A percentile compares a stretch with the other conserved stretches of the same genome.
Conservation (phyloP, 2,113 vertebrate species). For the Corythoichthys haematopterus region DNA sequence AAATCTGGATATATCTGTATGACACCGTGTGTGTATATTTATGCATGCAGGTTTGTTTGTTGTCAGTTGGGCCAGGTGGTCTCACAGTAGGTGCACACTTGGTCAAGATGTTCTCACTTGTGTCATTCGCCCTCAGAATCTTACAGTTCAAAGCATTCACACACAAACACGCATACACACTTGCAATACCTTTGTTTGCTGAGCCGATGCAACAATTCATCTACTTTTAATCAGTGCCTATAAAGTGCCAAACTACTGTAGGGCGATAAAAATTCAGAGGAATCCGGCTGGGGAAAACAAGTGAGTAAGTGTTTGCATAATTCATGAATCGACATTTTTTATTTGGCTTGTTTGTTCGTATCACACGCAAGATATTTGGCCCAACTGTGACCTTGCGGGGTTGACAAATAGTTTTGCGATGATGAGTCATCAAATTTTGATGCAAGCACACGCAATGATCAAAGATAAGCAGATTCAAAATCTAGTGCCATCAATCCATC, state of each 20-base stretch:
- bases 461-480: neutral
- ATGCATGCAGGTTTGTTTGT: conserved; percentile 11
- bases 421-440: neutral
- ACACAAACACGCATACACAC: conserved; percentile 10
- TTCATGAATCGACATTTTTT: conserved; percentile 2
- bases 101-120: conserved; percentile 39
- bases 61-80: conserved; percentile 38
- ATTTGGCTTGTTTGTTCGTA: neutral
- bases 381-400: neutral
- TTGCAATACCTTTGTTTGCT: neutral
- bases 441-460: neutral
- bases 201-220: neutral
- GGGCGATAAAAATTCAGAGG: neutral
- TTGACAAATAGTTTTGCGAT: neutral
- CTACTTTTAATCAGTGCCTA: neutral
- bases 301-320: conserved; percentile 16
- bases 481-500: neutral
- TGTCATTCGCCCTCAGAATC: conserved; percentile 16
- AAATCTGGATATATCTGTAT: neutral
- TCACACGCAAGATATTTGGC: neutral
- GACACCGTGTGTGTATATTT: conserved; percentile 1
- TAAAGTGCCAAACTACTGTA: neutral
- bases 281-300: neutral
- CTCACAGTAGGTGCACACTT: conserved; percentile 46
- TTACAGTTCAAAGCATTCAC: conserved; percentile 26